These are phyloP conservation scores for Eubucco bourcierii DNA, from an alignment of 2,113 vertebrate species.

Conservation along the genomic window DNA sequence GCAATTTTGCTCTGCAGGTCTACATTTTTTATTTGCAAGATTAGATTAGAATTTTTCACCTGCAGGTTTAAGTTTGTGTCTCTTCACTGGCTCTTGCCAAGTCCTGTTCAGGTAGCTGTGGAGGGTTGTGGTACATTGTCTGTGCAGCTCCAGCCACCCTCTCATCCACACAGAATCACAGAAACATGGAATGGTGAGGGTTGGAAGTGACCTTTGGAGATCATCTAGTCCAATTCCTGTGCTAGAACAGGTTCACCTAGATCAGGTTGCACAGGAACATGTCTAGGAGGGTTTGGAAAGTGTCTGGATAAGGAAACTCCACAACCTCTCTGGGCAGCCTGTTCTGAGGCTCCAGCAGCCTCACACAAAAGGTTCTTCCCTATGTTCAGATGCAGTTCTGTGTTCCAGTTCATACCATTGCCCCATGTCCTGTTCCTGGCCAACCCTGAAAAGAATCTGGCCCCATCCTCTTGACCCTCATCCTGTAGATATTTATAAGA, in stretches of 20 bases:
- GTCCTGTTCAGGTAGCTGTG: not conserved
- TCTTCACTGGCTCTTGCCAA: not conserved
- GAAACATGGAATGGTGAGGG: not conserved
- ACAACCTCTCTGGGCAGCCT: no score
- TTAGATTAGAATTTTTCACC: not conserved
- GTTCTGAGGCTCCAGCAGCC: no score
- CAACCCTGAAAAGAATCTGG: no score
- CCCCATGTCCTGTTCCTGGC: no score
- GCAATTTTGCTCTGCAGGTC: not conserved
- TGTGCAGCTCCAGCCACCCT: not conserved
- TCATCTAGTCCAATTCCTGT: not conserved
- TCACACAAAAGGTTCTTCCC: no score
- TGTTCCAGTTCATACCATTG: no score
- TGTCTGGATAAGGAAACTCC: not conserved
- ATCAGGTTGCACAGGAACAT: not conserved
- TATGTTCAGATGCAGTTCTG: no score
- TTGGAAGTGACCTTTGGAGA: not conserved
- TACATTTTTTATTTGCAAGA: not conserved
- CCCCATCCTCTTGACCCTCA: no score
- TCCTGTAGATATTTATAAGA: no score
- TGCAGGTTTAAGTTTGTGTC: not conserved
- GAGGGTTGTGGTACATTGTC: accelerated
- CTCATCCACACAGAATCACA: not conserved
- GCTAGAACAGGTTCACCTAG: not conserved
- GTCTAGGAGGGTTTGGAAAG: no score